A percentile compares a stretch with the other conserved stretches of the same genome.
Conservation (phyloP, 2,113 vertebrate species). For the Equus quagga region DNA sequence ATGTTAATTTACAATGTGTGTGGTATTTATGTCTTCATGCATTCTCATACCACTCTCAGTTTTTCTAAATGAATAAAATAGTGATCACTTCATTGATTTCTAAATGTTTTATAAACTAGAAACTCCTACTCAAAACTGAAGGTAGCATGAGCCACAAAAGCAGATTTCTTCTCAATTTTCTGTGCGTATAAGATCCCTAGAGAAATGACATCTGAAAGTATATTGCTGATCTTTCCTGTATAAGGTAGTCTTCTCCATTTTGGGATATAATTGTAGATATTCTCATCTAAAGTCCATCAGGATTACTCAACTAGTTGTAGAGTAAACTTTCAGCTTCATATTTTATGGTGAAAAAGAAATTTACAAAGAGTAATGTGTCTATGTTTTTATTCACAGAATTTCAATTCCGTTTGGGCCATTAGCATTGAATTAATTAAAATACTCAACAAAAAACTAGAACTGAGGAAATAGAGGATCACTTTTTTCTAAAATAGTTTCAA, state of each 20-base stretch:
- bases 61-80: background rate
- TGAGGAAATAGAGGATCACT: background rate
- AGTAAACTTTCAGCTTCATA: background rate
- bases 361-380: background rate
- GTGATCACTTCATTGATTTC: background rate
- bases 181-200: background rate
- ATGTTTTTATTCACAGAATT: background rate
- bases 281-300: background rate
- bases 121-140: background rate
- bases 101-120: background rate
- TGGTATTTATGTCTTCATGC: background rate
- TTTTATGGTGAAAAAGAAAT: background rate
- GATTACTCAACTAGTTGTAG: background rate
- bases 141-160: background rate
- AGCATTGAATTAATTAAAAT: background rate
- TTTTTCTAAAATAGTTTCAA: constrained; percentile 9
- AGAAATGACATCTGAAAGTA: background rate
- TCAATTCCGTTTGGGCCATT: background rate
- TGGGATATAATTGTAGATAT: background rate
- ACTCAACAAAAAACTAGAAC: background rate
- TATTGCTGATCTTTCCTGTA: background rate
- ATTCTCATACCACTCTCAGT: background rate
- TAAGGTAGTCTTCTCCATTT: background rate
- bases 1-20: background rate
- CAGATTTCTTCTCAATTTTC: background rate